These are phyloP conservation scores for Euzophera pinguis DNA, from an alignment of 2,888 invertebrate species.

Conservation along the genomic window DNA sequence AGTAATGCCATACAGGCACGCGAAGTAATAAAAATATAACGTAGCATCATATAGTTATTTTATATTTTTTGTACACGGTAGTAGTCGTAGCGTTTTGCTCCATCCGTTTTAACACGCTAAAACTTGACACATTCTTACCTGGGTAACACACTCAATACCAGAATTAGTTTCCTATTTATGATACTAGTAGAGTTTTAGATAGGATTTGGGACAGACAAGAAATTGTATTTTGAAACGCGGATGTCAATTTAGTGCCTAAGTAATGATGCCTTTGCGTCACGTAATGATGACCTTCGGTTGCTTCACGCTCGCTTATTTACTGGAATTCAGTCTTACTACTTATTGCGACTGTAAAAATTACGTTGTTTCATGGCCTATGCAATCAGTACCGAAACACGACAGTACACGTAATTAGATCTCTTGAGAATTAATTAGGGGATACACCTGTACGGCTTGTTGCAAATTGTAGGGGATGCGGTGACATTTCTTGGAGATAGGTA, in stretches of 20 bases:
- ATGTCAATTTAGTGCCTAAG: neutral
- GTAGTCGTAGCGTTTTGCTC: too few relatives aligned
- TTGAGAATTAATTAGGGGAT: slow-evolving; percentile 1
- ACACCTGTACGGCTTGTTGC: neutral
- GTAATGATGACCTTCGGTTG: slow-evolving; percentile 8
- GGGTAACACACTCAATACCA: too few relatives aligned
- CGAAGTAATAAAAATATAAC: too few relatives aligned
- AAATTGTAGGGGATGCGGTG: neutral
- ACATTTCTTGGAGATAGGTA: neutral
- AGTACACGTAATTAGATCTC: slow-evolving; percentile 4
- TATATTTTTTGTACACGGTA: too few relatives aligned
- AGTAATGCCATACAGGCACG: too few relatives aligned
- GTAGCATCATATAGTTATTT: too few relatives aligned
- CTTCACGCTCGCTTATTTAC: slow-evolving; percentile 8
- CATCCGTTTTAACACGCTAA: too few relatives aligned
- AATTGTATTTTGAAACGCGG: neutral
- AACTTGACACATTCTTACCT: too few relatives aligned
- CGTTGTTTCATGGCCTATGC: slow-evolving; percentile 8
- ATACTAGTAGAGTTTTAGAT: too few relatives aligned
- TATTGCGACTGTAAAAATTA: slow-evolving; percentile 7
- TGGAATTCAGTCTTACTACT: slow-evolving; percentile 1
- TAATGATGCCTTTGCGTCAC: neutral
- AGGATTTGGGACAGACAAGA: too few relatives aligned
- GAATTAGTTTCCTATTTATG: too few relatives aligned
- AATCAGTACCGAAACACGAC: neutral